Base-by-base conservation (phyloP, 2,888 invertebrate species). In the Molorchus minor region DNA sequence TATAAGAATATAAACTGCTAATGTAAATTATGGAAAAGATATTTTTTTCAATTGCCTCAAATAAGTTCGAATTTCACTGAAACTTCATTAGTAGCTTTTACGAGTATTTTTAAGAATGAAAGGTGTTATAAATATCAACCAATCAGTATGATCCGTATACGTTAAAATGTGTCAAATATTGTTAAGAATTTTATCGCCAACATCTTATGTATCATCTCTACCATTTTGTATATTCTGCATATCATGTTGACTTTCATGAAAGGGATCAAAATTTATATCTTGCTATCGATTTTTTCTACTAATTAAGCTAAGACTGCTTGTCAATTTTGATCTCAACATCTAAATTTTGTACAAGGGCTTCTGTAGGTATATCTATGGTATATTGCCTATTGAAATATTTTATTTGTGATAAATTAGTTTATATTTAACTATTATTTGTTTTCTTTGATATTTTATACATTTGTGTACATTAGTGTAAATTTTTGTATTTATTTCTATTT, bases 401-500 rank as follows among this genome's bases (percentile, higher is more conserved):
- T 53, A 60, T 61, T 56, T 61, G 59, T 60, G 59, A 60, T 60
- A 60, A 49, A 49, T 49, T 55, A 55, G 65, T 64, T 67, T 64
- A 69, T 68, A 68, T 68, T 67, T 66, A 13, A 56, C 41, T 64
- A 67, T 70, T 61, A 44, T 62, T 62, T 30, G 41, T 58, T 45
- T 53, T 46, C 43, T 61, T 60, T 46, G 40, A 55, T n/a, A n/a
- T n/a, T n/a, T 62, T 51, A 59, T 40, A 40, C 55, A 59, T 45
- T 54, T 57, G 47, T 71, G 70, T 72, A 71, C 71, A 75, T 73
- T 75, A 75, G 67, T 75, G 75, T 77, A 76, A 72, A 75, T 74
- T 76, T 74, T 71, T 77, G 76, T 79, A 78, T 77, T 77, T 78
- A 78, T 78, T 79, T 77, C 65, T 55, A 71, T 74, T 77, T 77